Evolutionary conservation across 2,113 vertebrate species (phyloP), one percentile per base, ranked within the genome.

Genomic region (Ophthalmolycus amberensis): DNA sequence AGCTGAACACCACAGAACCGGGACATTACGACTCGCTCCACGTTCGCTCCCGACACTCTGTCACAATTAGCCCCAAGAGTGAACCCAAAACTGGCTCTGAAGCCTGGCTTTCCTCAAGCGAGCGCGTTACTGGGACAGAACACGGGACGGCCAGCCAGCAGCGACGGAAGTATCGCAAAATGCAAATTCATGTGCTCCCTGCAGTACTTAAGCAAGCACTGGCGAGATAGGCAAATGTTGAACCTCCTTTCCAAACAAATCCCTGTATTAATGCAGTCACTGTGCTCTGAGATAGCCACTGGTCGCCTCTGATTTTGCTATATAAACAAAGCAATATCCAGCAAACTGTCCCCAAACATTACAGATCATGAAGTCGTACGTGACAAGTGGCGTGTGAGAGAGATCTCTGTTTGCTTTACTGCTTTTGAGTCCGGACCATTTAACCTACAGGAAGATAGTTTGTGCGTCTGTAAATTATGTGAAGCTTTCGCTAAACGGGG

Each of bases 161-260:
- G 83, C 4, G 3, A 48, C 4, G 40, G 74, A 74, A 71, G 80
- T 32, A n/a, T 62, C 73, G 58, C 46, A 46, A 85, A 77, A 87
- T 85, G 83, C 85, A 86, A 91, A 89, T 87, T 16, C 52, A 22
- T n/a, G 1, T 12, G 34, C 38, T 59, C 56, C 34, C 66, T 0
- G 34, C 69, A 65, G 73, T 9, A 69, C 65, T 74, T 75, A 62
- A 87, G 20, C 81, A 73, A 76, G 67, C 64, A 9, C 34, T 54
- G 68, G 46, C 1, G 20, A 77, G 72, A 82, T 18, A 84, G 67
- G 69, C 82, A 90, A 91, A 88, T 84, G 44, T 15, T 62, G 1
- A 50, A 38, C n/a, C 40, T 75, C 76, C 64, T 77, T 66, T 85
- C 72, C 65, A 88, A 92, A 89, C 70, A 81, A 81, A 88, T 83